A percentile compares a stretch with the other conserved stretches of the same genome.
These are phyloP conservation scores for Machaerirhynchus nigripectus DNA, from an alignment of 2,113 vertebrate species.

Conservation along the genomic window DNA sequence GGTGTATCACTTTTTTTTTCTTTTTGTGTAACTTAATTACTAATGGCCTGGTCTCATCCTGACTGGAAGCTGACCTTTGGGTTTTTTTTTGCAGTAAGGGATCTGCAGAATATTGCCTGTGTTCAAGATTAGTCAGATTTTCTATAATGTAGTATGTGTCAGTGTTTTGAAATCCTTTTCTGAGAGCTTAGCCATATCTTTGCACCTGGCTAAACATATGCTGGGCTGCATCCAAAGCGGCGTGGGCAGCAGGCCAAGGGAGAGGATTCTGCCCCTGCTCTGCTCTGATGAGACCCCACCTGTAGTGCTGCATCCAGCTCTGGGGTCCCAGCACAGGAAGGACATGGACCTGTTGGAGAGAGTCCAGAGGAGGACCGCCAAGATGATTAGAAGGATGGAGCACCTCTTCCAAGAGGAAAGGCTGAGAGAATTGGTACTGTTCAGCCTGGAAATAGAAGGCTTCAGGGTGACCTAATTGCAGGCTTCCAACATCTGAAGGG, in stretches of 20 bases:
- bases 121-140: background rate
- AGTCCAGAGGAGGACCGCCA: background rate
- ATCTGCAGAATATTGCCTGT: background rate
- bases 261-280: background rate
- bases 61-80: background rate
- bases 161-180: background rate
- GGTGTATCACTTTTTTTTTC: background rate
- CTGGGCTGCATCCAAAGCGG: background rate
- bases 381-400: background rate
- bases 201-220: background rate
- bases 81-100: background rate
- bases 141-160: background rate
- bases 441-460: background rate
- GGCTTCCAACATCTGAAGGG: background rate
- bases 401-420: background rate
- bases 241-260: rapidly evolving
- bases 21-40: background rate
- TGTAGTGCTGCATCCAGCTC: background rate
- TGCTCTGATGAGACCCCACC: background rate
- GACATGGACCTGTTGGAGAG: background rate
- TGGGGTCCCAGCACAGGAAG: background rate
- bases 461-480: rapidly evolving
- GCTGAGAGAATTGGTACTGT: background rate
- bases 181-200: background rate
- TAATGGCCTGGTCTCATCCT: background rate